Evolutionary conservation across 2,888 invertebrate species (phyloP), one percentile per base, ranked within the genome.

Genomic region (Dryadula phaetusa): DNA sequence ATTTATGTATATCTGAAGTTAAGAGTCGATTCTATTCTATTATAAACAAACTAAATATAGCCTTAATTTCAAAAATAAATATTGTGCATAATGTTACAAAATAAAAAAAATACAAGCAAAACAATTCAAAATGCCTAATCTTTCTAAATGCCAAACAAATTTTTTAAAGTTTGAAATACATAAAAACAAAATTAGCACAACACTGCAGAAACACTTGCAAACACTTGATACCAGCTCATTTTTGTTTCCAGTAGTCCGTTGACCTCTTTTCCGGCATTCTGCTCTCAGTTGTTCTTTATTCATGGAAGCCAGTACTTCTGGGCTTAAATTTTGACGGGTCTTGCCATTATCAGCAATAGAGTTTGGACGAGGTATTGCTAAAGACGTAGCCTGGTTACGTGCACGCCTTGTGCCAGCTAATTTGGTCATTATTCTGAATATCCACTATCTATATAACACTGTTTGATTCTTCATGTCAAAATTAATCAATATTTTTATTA

Each of bases 201-300:
- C 67, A 66, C 66, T 64, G 77, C 76, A 79, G 82, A 74, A 76
- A 90, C 90, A 86, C 83, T 88, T 79, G 80, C 85, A 88, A 85
- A 85, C 84, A 80, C 81, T 73, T 73, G 84, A 88, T 95, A 95
- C 95, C 95, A 95, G 93, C 93, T 95, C 95, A 76, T 92, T 93
- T 90, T 95, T 95, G 93, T 94, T 95, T 83, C 95, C 95, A 73
- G 94, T 93, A 54, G 94, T 93, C 82, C 95, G 95, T 85, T 95
- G 95, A 75, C 95, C 95, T 78, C 95, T 87, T 89, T 94, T 95
- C 76, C 95, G 92, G 92, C 95, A 95, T 83, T 95, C 95, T 66
- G 90, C 89, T 78, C 95, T 94, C 74, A 95, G 92, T 82, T 95
- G 95, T 81, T 95, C 95, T 92, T 95, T 95, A 81, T 93, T 95